A percentile compares a stretch with the other conserved stretches of the same genome.
These are phyloP conservation scores for Leptinotarsa defecta DNA, from an alignment of 1,140 invertebrate genomes.

Conservation along the genomic window DNA sequence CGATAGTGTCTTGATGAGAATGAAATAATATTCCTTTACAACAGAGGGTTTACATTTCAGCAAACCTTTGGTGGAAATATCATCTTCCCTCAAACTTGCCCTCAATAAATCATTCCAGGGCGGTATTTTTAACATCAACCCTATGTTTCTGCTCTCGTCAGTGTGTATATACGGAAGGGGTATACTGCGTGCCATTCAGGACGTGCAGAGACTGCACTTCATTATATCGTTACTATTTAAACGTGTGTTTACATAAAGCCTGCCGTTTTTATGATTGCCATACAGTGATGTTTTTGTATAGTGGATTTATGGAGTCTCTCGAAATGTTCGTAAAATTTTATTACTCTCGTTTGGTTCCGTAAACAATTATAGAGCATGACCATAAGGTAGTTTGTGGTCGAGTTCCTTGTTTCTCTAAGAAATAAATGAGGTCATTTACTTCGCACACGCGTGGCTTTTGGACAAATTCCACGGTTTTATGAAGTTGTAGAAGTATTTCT, in stretches of 20 bases:
- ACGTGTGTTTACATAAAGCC: background rate
- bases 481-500: background rate
- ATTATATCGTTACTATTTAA: conserved; percentile 7
- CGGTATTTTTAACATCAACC: background rate
- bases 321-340: conserved; percentile 1
- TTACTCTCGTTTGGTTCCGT: background rate
- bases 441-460: background rate
- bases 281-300: conserved; percentile 4
- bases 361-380: background rate
- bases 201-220: background rate
- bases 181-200: background rate
- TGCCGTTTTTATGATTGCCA: conserved; percentile 1
- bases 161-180: background rate
- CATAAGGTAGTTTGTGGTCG: background rate
- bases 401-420: background rate
- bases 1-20: too few relatives aligned
- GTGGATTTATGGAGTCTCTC: background rate
- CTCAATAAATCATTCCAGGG: background rate
- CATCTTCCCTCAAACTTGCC: background rate
- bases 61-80: background rate
- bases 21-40: too few relatives aligned
- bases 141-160: background rate
- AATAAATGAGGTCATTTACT: conserved; percentile 3
- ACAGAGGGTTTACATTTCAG: too few relatives aligned
- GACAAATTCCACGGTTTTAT: background rate